phyloP scores from a whole-genome alignment of 2,797 vertebrate species.

The Micromesistius poutassou region DNA sequence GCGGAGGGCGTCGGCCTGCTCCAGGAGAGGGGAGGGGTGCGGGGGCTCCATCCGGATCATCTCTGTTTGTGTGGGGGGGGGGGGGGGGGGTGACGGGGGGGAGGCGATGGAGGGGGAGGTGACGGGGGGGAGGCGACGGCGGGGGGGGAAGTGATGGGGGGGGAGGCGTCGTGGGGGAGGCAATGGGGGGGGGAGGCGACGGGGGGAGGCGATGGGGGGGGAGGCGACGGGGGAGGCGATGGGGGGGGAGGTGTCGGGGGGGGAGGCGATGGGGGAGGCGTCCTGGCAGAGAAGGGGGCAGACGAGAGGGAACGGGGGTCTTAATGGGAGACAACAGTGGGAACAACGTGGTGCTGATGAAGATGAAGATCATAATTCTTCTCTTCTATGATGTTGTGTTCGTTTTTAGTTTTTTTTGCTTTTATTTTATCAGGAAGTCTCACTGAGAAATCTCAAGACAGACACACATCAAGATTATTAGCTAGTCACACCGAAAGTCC shows the following conservation, averaged over 20 bases:
- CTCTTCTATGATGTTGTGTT: too few relatives aligned
- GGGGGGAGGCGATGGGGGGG: constrained; percentile 4
- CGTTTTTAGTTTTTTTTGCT: too few relatives aligned
- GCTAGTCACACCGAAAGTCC: too few relatives aligned
- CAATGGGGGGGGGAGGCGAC: neutral
- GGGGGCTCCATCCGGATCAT: constrained; percentile 77
- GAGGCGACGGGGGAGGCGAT: constrained; percentile 14
- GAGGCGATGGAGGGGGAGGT: too few relatives aligned
- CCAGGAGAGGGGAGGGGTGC: constrained; percentile 73
- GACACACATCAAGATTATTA: too few relatives aligned
- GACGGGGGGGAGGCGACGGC: too few relatives aligned
- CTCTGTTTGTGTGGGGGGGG: constrained; percentile 41
- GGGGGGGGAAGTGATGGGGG: too few relatives aligned
- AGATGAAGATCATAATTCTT: too few relatives aligned
- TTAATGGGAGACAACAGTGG: too few relatives aligned
- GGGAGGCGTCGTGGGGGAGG: constrained; percentile 27
- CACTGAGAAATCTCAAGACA: too few relatives aligned
- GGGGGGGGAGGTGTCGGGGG: constrained; percentile 10
- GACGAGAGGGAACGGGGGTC: neutral
- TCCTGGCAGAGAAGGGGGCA: constrained; percentile 35
- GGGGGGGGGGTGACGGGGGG: constrained; percentile 6
- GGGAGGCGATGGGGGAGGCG: constrained; percentile 10
- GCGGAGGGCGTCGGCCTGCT: constrained; percentile 71
- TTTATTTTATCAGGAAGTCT: too few relatives aligned
- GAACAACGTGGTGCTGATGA: too few relatives aligned